These are phyloP conservation scores for Basileuterus tristriatus DNA, from an alignment of 2,797 vertebrate genomes.

Conservation along the genomic window DNA sequence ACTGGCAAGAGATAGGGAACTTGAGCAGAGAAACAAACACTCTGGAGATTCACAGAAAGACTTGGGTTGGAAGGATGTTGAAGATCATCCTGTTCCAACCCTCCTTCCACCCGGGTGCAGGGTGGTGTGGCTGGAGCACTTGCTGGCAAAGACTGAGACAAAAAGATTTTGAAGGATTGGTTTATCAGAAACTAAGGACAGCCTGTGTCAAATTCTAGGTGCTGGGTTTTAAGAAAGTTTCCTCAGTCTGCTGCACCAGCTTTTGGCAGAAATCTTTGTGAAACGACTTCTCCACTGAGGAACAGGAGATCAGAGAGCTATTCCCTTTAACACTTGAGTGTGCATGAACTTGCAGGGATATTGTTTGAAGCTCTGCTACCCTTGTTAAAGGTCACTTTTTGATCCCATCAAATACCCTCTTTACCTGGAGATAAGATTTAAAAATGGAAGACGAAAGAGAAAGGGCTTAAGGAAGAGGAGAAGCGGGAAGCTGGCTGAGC, in stretches of 20 bases:
- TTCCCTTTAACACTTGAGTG: neutral
- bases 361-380: slow-evolving; percentile 46
- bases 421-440: slow-evolving; percentile 58
- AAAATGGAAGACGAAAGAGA: slow-evolving; percentile 61
- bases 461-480: slow-evolving; percentile 40
- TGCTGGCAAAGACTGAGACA: neutral
- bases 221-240: slow-evolving; percentile 4
- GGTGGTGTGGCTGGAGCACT: neutral
- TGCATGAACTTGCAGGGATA: neutral
- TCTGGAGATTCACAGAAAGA: neutral
- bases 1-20: neutral
- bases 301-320: slow-evolving; percentile 36
- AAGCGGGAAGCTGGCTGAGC: neutral
- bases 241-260: neutral
- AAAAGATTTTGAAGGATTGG: neutral
- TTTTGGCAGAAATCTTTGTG: slow-evolving; percentile 18
- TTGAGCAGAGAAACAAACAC: neutral
- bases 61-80: neutral
- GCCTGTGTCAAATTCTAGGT: neutral
- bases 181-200: neutral
- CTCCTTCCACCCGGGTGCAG: neutral
- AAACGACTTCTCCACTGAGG: slow-evolving; percentile 25
- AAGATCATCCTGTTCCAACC: neutral
- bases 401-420: slow-evolving; percentile 39
- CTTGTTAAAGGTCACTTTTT: slow-evolving; percentile 57